A percentile compares a stretch with the other conserved stretches of the same genome.
Evolutionary conservation across 2,113 vertebrate genomes (phyloP).

Genomic region (Copsychus sechellarum): DNA sequence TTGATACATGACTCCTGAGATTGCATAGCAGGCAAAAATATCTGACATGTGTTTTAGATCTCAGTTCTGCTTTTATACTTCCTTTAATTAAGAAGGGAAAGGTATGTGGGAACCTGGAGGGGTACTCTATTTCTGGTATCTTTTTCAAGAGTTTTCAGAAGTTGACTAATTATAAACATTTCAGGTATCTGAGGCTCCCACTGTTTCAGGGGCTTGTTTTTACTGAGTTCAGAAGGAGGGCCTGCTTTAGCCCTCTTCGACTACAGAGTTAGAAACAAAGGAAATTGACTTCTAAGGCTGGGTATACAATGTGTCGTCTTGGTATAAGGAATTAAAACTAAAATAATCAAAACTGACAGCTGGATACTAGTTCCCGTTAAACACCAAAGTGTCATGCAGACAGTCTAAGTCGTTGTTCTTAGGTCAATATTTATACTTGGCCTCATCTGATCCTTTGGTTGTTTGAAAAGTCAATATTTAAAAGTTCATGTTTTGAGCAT

Average conservation of each 20-base stretch:
- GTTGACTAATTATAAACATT: not conserved
- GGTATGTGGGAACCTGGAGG: not conserved
- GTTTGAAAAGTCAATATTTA: not conserved
- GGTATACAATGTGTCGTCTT: not conserved
- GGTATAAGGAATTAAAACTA: not conserved
- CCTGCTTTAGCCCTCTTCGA: not conserved
- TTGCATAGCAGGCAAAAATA: not conserved
- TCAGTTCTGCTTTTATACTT: not conserved
- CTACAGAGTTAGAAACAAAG: not conserved
- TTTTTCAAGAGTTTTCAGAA: not conserved
- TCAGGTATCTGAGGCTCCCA: not conserved
- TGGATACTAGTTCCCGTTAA: not conserved
- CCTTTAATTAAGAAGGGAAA: not conserved
- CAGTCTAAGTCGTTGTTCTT: not conserved
- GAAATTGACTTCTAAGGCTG: not conserved
- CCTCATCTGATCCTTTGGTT: not conserved
- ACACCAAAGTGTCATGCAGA: not conserved
- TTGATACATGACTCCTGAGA: not conserved
- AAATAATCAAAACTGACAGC: not conserved
- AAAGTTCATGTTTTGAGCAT: not conserved
- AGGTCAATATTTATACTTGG: slow-evolving; percentile 7
- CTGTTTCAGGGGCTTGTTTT: not conserved
- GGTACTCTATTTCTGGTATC: not conserved
- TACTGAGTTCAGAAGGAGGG: not conserved
- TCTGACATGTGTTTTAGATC: not conserved